These are phyloP conservation scores for Caradrina clavipalpis DNA, from an alignment of 2,888 invertebrate species.

Conservation along the genomic window DNA sequence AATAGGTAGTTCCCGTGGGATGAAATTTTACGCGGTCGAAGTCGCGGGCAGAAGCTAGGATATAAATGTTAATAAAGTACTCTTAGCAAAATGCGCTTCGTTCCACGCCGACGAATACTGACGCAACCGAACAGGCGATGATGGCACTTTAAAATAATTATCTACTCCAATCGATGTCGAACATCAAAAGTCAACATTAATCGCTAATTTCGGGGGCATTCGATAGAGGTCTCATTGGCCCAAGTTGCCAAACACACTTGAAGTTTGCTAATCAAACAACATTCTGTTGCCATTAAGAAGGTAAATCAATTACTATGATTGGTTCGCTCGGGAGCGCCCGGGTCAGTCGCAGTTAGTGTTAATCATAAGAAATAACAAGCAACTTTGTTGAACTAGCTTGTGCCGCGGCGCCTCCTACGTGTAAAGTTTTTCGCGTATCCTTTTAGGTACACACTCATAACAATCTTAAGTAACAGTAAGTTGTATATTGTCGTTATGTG, in stretches of 20 bases:
- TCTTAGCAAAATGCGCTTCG: background rate
- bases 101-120: background rate
- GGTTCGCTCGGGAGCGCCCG: constrained; percentile 35
- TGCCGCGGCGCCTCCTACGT: constrained; percentile 11
- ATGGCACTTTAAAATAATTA: constrained; percentile 31
- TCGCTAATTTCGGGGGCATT: constrained; percentile 15
- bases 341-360: constrained; percentile 51
- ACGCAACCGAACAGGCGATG: background rate
- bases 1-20: no score
- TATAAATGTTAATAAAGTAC: no score
- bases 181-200: constrained; percentile 21
- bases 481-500: constrained; percentile 3
- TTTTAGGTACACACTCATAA: constrained; percentile 10
- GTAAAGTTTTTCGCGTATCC: constrained; percentile 22
- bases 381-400: constrained; percentile 26
- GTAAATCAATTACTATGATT: constrained; percentile 70
- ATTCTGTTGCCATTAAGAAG: constrained; percentile 59
- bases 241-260: constrained; percentile 48
- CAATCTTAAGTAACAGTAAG: constrained; percentile 6
- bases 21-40: no score
- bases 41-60: no score
- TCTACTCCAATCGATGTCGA: constrained; percentile 22
- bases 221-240: constrained; percentile 42
- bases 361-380: constrained; percentile 45
- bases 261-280: constrained; percentile 65